Conservation (phyloP, 1,140 invertebrate genomes). For the Drosophila ficusphila region DNA sequence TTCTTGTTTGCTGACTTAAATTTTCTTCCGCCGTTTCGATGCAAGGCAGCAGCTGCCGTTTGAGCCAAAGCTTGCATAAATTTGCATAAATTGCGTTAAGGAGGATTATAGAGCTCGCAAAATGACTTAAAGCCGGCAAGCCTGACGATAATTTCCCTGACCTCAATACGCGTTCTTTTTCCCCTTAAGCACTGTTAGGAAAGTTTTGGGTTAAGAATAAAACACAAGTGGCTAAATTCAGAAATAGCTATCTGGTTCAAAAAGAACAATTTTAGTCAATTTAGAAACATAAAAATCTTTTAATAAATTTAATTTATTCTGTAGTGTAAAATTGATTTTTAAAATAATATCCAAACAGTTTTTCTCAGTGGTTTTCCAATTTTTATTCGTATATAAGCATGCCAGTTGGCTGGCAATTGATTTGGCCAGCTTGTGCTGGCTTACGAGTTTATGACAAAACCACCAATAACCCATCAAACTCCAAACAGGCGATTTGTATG, state of each 20-base stretch:
- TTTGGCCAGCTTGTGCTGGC: slow-evolving; percentile 36
- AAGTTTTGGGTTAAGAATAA: neutral
- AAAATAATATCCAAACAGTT: neutral
- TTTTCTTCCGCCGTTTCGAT: slow-evolving; percentile 31
- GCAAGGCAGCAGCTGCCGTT: slow-evolving; percentile 41
- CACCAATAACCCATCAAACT: slow-evolving; percentile 51
- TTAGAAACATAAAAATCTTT: neutral
- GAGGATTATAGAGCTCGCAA: slow-evolving; percentile 38
- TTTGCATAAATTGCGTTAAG: slow-evolving; percentile 61
- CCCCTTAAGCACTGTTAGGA: neutral
- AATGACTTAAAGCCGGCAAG: slow-evolving; percentile 50
- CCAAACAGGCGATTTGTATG: slow-evolving; percentile 64
- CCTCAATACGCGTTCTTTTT: slow-evolving; percentile 38
- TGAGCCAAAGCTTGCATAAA: slow-evolving; percentile 49
- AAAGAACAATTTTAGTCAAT: no score
- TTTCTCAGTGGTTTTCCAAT: slow-evolving; percentile 12
- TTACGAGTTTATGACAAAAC: slow-evolving; percentile 47
- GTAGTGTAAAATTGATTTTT: neutral
- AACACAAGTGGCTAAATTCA: neutral
- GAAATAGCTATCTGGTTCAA: no score
- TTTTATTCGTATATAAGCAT: slow-evolving; percentile 40
- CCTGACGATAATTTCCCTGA: slow-evolving; percentile 69
- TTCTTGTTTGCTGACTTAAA: slow-evolving; percentile 42
- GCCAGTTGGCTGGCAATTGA: slow-evolving; percentile 43
- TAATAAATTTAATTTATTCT: neutral